phyloP scores from a whole-genome alignment of 2,113 vertebrate species.

The Mionectes macconnelli region DNA sequence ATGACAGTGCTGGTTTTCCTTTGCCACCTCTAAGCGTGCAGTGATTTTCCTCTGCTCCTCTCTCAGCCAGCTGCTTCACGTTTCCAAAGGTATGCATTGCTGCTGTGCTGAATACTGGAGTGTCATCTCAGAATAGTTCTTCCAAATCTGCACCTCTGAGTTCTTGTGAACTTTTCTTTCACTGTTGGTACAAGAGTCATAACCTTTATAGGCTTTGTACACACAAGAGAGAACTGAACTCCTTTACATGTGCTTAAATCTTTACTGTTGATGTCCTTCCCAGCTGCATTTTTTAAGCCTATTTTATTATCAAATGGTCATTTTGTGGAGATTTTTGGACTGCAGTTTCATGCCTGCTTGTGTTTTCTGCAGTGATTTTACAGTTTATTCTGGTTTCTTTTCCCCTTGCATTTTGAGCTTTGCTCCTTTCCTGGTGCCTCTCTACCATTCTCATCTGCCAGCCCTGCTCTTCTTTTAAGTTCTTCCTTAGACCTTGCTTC shows the following conservation, averaged over 20 bases:
- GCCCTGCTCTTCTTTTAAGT: slow-evolving; percentile 27
- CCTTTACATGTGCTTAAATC: not conserved
- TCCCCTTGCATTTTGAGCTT: not conserved
- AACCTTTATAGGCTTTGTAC: not conserved
- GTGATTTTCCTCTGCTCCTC: not conserved
- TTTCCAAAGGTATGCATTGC: not conserved
- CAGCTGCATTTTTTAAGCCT: not conserved
- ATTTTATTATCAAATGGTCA: not conserved
- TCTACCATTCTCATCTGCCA: slow-evolving; percentile 39
- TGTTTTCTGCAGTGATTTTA: not conserved
- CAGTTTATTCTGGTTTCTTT: not conserved
- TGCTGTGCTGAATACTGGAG: not conserved
- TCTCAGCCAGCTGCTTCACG: not conserved
- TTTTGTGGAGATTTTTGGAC: not conserved
- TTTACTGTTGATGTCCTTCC: not conserved
- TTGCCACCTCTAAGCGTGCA: not conserved
- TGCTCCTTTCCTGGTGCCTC: slow-evolving; percentile 21
- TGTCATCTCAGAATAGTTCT: not conserved
- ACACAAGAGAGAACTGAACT: not conserved
- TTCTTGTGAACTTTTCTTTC: not conserved
- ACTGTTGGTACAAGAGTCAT: not conserved
- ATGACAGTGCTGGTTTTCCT: not conserved
- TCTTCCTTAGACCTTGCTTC: slow-evolving; percentile 40
- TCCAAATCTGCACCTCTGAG: not conserved
- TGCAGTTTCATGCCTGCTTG: not conserved